A percentile compares a stretch with the other conserved stretches of the same genome.
phyloP scores from a whole-genome alignment of 30 jellyfish, hydroid and myxozoan genomes.

The Nemopilema nomurai region DNA sequence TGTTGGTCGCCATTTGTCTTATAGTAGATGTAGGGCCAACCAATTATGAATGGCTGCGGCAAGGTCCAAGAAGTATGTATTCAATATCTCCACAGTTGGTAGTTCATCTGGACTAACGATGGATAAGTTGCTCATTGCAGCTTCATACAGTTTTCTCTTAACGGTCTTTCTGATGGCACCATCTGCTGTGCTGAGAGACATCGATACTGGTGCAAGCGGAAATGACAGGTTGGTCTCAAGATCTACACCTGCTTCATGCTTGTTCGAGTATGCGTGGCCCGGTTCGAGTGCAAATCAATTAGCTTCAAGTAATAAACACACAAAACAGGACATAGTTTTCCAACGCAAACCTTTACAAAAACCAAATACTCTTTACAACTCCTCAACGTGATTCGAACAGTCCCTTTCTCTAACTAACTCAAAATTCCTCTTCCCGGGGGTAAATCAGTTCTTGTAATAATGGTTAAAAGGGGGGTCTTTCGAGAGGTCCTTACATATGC shows the following conservation, averaged over 20 bases:
- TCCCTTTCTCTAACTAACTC: no score
- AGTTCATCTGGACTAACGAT: slow-evolving; percentile 15
- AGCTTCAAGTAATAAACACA: no score
- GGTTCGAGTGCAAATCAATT: no score
- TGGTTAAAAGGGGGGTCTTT: no score
- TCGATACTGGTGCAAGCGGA: slow-evolving; percentile 45
- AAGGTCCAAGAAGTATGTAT: slow-evolving; percentile 19
- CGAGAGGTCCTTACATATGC: no score
- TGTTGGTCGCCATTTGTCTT: slow-evolving; percentile 4
- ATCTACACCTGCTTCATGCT: slow-evolving; percentile 34
- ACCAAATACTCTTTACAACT: no score
- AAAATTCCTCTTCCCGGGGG: no score
- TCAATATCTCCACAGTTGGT: slow-evolving; percentile 1
- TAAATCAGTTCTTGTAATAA: no score
- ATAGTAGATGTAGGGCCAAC: slow-evolving; percentile 18
- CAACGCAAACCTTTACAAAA: no score
- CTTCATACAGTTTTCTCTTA: slow-evolving; percentile 13
- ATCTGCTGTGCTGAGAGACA: slow-evolving; percentile 46
- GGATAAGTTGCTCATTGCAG: slow-evolving; percentile 26
- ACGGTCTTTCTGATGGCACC: slow-evolving; percentile 44
- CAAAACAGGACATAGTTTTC: no score
- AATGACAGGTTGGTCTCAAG: slow-evolving; percentile 27
- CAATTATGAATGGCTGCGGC: slow-evolving; percentile 24
- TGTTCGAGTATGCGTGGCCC: slow-evolving; percentile 13
- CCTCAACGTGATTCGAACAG: no score